Conservation (phyloP, 2,888 invertebrate species). For the Rhagonycha fulva region DNA sequence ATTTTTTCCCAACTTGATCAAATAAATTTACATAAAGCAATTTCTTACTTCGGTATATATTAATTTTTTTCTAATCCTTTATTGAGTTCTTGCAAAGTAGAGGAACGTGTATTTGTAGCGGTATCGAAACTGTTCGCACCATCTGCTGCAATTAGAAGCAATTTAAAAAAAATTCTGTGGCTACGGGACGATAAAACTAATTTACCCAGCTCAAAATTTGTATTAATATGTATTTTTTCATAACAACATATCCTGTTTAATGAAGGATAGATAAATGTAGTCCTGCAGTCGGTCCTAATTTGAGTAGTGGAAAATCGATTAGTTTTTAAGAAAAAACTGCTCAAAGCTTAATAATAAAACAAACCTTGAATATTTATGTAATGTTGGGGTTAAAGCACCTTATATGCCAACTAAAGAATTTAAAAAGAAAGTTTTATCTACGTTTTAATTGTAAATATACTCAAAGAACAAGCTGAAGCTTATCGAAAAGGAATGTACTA, state of each 20-base stretch:
- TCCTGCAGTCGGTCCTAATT: neutral
- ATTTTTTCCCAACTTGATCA: neutral
- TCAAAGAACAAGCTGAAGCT: no score
- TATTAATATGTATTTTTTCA: neutral
- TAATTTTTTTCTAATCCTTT: neutral
- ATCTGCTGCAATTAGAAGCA: neutral
- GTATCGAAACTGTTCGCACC: neutral
- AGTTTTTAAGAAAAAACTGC: neutral
- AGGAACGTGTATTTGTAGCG: neutral
- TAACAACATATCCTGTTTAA: neutral
- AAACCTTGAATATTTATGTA: neutral
- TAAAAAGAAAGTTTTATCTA: neutral
- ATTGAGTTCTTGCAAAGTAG: neutral
- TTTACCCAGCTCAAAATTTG: neutral
- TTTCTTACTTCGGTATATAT: neutral
- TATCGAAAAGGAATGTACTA: no score
- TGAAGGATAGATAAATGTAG: neutral
- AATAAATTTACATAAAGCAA: neutral
- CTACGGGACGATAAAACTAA: neutral
- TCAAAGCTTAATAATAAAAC: neutral
- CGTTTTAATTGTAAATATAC: no score
- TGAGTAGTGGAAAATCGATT: neutral
- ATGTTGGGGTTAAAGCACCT: neutral
- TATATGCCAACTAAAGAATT: neutral
- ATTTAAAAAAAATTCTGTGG: neutral